These are phyloP conservation scores for Botia kubotai DNA, from an alignment of 2,797 vertebrate species.

Conservation along the genomic window DNA sequence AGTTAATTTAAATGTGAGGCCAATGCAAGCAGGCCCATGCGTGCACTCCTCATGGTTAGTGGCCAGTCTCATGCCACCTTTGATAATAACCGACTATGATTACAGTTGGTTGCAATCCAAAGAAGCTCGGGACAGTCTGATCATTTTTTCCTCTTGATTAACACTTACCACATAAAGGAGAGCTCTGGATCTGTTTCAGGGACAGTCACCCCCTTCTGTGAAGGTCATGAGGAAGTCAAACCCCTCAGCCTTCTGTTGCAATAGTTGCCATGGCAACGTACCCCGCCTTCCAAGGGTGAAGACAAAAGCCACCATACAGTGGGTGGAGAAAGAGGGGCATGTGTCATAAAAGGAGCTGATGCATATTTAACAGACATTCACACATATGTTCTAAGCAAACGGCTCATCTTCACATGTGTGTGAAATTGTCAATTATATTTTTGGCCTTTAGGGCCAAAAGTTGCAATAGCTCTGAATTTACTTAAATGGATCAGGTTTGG, in stretches of 20 bases:
- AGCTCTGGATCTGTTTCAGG: constrained; percentile 48
- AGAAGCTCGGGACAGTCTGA: constrained; percentile 31
- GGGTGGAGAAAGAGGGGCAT: constrained; percentile 43
- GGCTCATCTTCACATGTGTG: constrained; percentile 42
- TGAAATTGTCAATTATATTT: constrained; percentile 45
- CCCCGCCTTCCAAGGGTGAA: constrained; percentile 66
- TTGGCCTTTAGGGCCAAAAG: constrained; percentile 24
- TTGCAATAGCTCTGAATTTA: constrained; percentile 35
- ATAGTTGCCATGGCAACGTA: constrained; percentile 79
- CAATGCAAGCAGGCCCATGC: constrained; percentile 41
- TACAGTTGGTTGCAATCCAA: constrained; percentile 31
- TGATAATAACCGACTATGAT: constrained; percentile 68
- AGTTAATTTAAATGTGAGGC: constrained; percentile 6
- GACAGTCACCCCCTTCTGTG: constrained; percentile 71
- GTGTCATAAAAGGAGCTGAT: constrained; percentile 46
- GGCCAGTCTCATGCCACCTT: constrained; percentile 68
- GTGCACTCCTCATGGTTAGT: constrained; percentile 16
- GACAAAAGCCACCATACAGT: constrained; percentile 73
- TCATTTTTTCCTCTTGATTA: constrained; percentile 38
- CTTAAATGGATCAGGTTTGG: constrained; percentile 8
- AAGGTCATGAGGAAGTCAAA: constrained; percentile 76
- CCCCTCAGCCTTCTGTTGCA: constrained; percentile 77
- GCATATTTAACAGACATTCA: constrained; percentile 52
- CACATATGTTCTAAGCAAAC: constrained; percentile 25
- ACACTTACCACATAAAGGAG: constrained; percentile 34